A percentile compares a stretch with the other conserved stretches of the same genome.
These are phyloP conservation scores for Yponomeuta sedellus DNA, from an alignment of 2,888 invertebrate species.

Conservation along the genomic window DNA sequence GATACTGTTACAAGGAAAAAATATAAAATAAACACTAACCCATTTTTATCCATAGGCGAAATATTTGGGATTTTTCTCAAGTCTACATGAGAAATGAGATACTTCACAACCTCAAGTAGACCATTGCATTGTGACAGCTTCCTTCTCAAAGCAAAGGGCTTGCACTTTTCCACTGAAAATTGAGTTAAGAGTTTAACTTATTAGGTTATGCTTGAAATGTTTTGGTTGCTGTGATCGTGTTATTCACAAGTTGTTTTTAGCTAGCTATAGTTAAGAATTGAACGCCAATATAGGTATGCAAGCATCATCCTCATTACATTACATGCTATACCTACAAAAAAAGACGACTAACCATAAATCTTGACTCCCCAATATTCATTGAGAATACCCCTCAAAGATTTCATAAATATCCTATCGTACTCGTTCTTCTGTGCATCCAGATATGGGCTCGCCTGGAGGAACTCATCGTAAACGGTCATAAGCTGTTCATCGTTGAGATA, in stretches of 20 bases:
- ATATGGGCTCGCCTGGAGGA: slow-evolving; percentile 65
- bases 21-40: not conserved
- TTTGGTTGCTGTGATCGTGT: no score
- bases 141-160: slow-evolving; percentile 51
- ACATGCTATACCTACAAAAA: no score
- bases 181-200: not conserved
- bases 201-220: no score
- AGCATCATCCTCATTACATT: no score
- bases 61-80: slow-evolving; percentile 38
- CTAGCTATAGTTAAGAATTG: no score
- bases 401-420: slow-evolving; percentile 70
- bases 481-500: slow-evolving; percentile 69
- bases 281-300: no score
- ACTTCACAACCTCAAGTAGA: slow-evolving; percentile 57
- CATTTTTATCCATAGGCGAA: not conserved
- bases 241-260: no score
- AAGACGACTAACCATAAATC: slow-evolving; percentile 51
- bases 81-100: slow-evolving; percentile 50
- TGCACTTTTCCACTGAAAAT: slow-evolving; percentile 65
- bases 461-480: slow-evolving; percentile 70
- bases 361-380: slow-evolving; percentile 69
- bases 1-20: no score
- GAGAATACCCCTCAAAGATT: slow-evolving; percentile 62
- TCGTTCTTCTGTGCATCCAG: slow-evolving; percentile 63
- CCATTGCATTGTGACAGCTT: slow-evolving; percentile 57